Percentiles rank a stretch among this genome's conserved stretches.
These are phyloP conservation scores for Lithobates sylvaticus DNA, from an alignment of 2,797 vertebrate genomes.

Conservation along the genomic window DNA sequence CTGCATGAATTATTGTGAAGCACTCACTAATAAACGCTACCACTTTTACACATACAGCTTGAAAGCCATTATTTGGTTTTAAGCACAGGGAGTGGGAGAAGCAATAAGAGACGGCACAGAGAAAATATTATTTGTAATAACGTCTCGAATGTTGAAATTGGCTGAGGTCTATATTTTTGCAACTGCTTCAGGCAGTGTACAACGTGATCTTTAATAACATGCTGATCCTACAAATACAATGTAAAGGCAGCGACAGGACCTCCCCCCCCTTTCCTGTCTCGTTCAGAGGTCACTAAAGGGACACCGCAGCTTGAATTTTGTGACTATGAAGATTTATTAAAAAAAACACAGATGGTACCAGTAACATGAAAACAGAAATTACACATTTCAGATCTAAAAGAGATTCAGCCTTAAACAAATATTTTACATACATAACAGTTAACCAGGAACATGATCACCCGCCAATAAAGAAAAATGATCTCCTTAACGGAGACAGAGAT, in stretches of 20 bases:
- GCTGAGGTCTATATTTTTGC: constrained; percentile 47
- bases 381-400: not conserved
- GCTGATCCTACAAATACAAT: constrained; percentile 53
- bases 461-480: too few species aligned
- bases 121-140: constrained; percentile 57
- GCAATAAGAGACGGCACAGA: constrained; percentile 41
- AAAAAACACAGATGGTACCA: not conserved
- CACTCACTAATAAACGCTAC: constrained; percentile 38
- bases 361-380: not conserved
- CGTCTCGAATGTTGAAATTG: constrained; percentile 37
- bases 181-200: constrained; percentile 48
- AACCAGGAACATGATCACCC: too few species aligned
- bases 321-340: not conserved
- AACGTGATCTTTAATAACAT: constrained; percentile 56
- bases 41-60: constrained; percentile 11
- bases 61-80: constrained; percentile 47
- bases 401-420: not conserved
- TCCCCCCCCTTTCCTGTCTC: constrained; percentile 25
- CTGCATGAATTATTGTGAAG: constrained; percentile 44
- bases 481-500: too few species aligned
- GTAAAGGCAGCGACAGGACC: constrained; percentile 42
- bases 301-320: constrained; percentile 16
- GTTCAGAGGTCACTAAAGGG: constrained; percentile 37
- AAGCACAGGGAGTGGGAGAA: constrained; percentile 32
- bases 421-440: not conserved